A percentile compares a stretch with the other conserved stretches of the same genome.
Evolutionary conservation across 2,888 invertebrate species (phyloP).

Genomic region (Limnephilus lunatus): DNA sequence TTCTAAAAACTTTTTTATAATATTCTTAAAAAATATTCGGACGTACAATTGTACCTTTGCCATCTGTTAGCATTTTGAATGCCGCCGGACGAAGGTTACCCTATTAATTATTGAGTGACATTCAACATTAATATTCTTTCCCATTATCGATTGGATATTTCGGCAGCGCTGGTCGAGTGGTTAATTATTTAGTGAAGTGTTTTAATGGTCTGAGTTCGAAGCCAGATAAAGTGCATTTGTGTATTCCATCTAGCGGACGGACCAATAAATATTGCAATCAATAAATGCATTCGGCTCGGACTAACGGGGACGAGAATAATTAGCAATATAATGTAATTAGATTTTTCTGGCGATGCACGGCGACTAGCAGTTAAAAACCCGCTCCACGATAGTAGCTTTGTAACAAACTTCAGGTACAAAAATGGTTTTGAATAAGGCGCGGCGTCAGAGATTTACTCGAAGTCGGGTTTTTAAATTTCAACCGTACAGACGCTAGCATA

Average conservation of each 20-base stretch:
- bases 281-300: not conserved
- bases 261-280: not conserved
- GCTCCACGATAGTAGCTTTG: too few relatives aligned
- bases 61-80: too few relatives aligned
- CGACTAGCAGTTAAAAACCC: too few relatives aligned
- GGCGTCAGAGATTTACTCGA: too few relatives aligned
- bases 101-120: not conserved
- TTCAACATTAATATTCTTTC: not conserved
- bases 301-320: not conserved
- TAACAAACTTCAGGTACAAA: too few relatives aligned
- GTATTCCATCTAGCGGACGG: not conserved
- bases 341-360: not conserved
- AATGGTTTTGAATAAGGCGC: too few relatives aligned
- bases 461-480: too few relatives aligned
- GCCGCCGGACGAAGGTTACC: not conserved
- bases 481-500: too few relatives aligned
- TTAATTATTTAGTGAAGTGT: not conserved
- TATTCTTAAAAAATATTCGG: too few relatives aligned
- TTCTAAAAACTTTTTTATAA: too few relatives aligned
- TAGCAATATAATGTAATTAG: not conserved
- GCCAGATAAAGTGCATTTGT: not conserved
- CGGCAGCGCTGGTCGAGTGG: not conserved
- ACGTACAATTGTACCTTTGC: too few relatives aligned
- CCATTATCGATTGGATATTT: not conserved
- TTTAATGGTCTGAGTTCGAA: not conserved